Evolutionary conservation across 2,797 vertebrate species (phyloP).

Genomic region (Sphaeramia orbicularis): DNA sequence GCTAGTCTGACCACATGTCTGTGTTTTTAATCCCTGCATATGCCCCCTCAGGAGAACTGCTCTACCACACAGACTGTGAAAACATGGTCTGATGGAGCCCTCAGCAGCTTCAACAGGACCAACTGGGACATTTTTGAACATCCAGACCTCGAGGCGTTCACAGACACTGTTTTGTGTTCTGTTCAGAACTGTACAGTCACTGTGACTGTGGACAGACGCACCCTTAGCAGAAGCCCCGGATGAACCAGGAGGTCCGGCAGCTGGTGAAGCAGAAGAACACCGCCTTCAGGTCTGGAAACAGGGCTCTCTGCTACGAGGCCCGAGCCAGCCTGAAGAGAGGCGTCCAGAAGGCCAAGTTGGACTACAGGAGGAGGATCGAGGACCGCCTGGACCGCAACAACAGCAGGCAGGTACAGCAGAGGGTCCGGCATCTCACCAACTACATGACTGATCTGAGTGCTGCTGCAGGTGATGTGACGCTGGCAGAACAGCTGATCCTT

Average conservation of each 20-base stretch:
- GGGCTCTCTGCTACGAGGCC: no score
- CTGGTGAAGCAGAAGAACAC: no score
- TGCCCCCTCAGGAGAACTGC: neutral
- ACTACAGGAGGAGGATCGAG: conserved; percentile 1
- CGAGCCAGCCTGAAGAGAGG: neutral
- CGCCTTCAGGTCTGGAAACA: no score
- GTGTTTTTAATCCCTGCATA: neutral
- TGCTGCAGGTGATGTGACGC: no score
- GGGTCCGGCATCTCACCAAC: neutral
- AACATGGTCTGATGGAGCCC: neutral
- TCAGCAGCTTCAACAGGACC: no score
- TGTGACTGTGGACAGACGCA: neutral
- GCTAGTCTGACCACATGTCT: neutral
- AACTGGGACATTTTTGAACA: neutral
- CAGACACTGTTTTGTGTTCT: neutral
- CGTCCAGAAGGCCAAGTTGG: neutral
- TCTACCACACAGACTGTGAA: neutral
- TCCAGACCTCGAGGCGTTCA: neutral
- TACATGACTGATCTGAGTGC: no score
- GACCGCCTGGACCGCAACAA: neutral
- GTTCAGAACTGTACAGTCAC: conserved; percentile 1
- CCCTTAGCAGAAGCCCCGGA: no score
- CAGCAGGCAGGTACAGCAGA: neutral
- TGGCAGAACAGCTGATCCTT: no score
- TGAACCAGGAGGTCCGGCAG: no score